A percentile compares a stretch with the other conserved stretches of the same genome.
phyloP scores from a whole-genome alignment of 2,888 invertebrate species.

The Celastrina argiolus region DNA sequence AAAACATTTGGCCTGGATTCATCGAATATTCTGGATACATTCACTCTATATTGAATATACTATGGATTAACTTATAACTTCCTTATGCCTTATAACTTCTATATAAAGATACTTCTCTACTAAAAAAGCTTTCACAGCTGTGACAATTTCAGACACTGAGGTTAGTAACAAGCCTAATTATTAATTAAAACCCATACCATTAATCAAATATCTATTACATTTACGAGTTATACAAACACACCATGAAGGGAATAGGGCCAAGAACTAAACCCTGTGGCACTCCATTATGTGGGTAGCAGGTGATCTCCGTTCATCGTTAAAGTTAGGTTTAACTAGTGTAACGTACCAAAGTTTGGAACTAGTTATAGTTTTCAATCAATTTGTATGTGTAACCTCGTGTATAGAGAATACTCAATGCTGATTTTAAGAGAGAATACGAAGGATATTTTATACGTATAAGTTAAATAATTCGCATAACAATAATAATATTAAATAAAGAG shows the following conservation, averaged over 20 bases:
- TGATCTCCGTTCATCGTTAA: neutral
- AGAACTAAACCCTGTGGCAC: slow-evolving; percentile 1
- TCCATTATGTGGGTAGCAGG: slow-evolving; percentile 8
- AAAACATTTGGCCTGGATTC: neutral
- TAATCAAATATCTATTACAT: slow-evolving; percentile 9
- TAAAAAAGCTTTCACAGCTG: neutral
- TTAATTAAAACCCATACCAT: neutral
- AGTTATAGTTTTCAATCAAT: slow-evolving; percentile 6
- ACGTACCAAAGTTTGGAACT: slow-evolving; percentile 9
- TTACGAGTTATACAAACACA: neutral
- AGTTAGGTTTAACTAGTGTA: neutral
- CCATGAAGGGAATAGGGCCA: neutral
- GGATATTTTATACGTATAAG: too few species aligned
- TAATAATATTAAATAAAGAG: too few species aligned
- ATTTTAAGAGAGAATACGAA: neutral
- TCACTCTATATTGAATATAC: neutral
- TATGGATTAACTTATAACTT: too few species aligned
- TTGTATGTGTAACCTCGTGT: neutral
- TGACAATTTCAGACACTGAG: neutral
- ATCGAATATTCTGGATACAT: slow-evolving; percentile 7
- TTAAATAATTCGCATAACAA: too few species aligned
- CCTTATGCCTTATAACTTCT: neutral
- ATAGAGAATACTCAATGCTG: neutral
- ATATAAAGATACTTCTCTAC: neutral
- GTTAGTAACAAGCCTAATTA: neutral